Percentiles rank a stretch among this genome's conserved stretches.
These are phyloP conservation scores for Heteromormyrus szaboi DNA, from an alignment of 2,797 vertebrate species.

Conservation along the genomic window DNA sequence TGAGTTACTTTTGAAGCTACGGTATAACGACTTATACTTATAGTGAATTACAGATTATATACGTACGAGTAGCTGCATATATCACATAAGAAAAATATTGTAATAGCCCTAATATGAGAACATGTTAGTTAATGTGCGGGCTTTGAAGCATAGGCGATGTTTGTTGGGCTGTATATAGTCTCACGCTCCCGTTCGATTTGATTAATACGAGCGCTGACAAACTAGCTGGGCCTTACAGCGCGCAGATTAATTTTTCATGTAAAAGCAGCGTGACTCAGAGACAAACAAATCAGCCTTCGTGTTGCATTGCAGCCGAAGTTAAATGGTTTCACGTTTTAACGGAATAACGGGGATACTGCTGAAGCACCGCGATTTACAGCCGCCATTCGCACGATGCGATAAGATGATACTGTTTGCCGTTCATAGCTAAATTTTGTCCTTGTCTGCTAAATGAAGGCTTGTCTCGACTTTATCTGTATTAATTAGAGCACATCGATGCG, in stretches of 20 bases:
- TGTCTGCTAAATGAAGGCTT: not conserved
- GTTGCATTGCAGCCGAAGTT: not conserved
- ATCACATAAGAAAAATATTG: not conserved
- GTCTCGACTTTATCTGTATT: not conserved
- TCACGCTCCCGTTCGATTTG: not conserved
- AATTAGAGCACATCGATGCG: not conserved
- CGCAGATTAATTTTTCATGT: conserved; percentile 1
- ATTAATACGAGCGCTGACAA: not conserved
- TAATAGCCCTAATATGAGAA: not conserved
- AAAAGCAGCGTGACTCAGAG: not conserved
- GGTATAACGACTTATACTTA: not conserved
- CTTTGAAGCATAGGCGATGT: not conserved
- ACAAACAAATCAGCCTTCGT: not conserved
- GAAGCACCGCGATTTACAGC: not conserved
- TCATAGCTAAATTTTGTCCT: not conserved
- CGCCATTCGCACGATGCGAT: not conserved
- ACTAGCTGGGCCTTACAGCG: not conserved
- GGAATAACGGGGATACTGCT: not conserved
- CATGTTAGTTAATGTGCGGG: not conserved
- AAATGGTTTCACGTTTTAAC: not conserved
- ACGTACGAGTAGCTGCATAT: not conserved
- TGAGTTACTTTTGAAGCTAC: not conserved
- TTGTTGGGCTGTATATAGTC: not conserved
- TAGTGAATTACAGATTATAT: not conserved
- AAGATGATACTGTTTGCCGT: not conserved